Base-by-base conservation (phyloP, 2,888 invertebrate species). In the Allygus modestus region DNA sequence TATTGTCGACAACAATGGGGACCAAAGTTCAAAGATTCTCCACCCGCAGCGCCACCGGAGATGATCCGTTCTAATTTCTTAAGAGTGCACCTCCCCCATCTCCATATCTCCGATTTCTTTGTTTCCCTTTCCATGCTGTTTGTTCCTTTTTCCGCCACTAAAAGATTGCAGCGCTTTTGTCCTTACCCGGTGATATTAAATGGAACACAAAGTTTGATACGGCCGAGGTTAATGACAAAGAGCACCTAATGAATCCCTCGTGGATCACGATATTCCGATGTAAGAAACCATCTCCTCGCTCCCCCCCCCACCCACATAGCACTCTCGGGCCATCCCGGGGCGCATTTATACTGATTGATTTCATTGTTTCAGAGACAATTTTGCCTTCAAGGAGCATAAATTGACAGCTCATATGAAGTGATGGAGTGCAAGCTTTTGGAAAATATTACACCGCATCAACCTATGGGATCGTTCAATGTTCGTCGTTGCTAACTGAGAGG, bases 101-200 rank as follows among this genome's bases (percentile, higher is more conserved):
- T 43, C 51, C 28, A 46, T 41, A 41, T 28, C 51, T 43, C 7
- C 77, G 28, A 37, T 51, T 37, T 77, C 77, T 46, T 77, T 77
- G 77, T 77, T 77, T 77, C 77, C 77, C 77, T 77, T 77, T 77
- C 77, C 77, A 77, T 51, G 77, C 51, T 77, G 77, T 77, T 77
- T 77, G 77, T 77, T 77, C 77, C 77, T 77, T 77, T 77, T 77
- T 77, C 77, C 77, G 77, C 77, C 77, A 77, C 77, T 77, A 77
- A 77, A 77, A 77, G 77, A 77, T 77, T 77, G 77, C 77, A 46
- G 46, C 77, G 46, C 77, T 46, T 77, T 77, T 43, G 43, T 51
- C 51, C 77, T 77, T 37, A 71, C 51, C 46, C 77, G 73, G 77
- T 51, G 51, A 46, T 46, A 77, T 77, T 77, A 77, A 43, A 77